phyloP scores from a whole-genome alignment of 1,140 invertebrate genomes.

The Oedothorax gibbosus region DNA sequence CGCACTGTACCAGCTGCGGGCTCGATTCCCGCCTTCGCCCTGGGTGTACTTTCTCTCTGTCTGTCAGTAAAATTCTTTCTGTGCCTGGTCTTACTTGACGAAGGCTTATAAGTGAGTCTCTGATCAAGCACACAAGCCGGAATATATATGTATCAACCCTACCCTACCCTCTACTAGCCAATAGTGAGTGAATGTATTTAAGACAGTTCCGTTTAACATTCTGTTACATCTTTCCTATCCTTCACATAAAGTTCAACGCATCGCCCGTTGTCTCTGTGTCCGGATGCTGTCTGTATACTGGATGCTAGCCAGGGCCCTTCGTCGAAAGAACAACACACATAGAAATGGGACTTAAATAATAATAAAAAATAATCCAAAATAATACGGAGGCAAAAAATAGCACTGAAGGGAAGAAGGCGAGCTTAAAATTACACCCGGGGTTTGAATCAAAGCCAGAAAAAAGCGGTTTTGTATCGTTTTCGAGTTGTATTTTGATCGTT shows the following conservation, averaged over 20 bases:
- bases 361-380: neutral
- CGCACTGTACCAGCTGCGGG: too few relatives aligned
- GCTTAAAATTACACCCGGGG: slow-evolving; percentile 29
- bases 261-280: neutral
- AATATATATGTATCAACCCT: too few relatives aligned
- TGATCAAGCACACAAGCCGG: too few relatives aligned
- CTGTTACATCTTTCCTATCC: neutral
- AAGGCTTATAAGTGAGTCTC: too few relatives aligned
- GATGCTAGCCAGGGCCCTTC: slow-evolving; percentile 27
- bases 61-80: too few relatives aligned
- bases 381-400: neutral
- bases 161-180: too few relatives aligned
- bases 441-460: slow-evolving; percentile 44
- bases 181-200: too few relatives aligned
- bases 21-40: too few relatives aligned
- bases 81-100: too few relatives aligned
- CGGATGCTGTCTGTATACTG: slow-evolving; percentile 17
- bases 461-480: slow-evolving; percentile 9
- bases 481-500: neutral
- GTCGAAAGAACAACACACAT: neutral
- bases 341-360: too few relatives aligned
- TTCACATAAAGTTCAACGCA: neutral
- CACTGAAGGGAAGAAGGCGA: slow-evolving; percentile 13
- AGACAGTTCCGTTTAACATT: neutral
- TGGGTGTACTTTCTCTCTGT: too few relatives aligned